Base-by-base conservation (phyloP, 2,113 vertebrate species). In the Ifrita kowaldi region DNA sequence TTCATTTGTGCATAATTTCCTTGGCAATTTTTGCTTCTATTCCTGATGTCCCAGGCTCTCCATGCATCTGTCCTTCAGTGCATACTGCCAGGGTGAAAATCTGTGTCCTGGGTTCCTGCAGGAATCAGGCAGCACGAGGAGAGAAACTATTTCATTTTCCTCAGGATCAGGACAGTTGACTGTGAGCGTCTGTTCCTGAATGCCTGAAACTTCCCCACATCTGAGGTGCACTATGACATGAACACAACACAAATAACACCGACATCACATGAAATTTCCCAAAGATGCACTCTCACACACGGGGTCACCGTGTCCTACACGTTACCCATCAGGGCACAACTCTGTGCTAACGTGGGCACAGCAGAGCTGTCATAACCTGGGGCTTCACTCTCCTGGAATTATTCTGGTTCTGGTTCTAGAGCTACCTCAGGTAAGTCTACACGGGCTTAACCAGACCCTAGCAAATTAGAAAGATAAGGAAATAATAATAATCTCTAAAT, bases 241-340 rank as follows among this genome's bases (percentile, higher is more conserved):
- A 67, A 50, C 5, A 10, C 11, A n/a, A 37, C n/a, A 63, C 5
- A 77, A 74, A 14, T n/a, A n/a, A 22, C 7, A 35, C 4, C 37
- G 32, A 4, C 9, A 27, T 15, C n/a, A 88, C 28, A 37, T 3
- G 21, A 53, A 67, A n/a, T 44, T 47, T 84, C 73, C 52, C 53
- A 56, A 44, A 60, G 33, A 22, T 13, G 4, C 27, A 6, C 28
- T 35, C 39, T 27, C 13, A 21, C 7, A 30, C 33, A 4, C 15
- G 37, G 33, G n/a, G 42, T 21, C 47, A 42, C 22, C 2, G 0
- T 0, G 2, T 19, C 41, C 65, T 14, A 32, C 27, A 33, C 27
- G 5, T 33, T 19, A 35, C 17, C 46, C 17, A 1, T 5, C 35
- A 18, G 3, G 10, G n/a, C 60, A 76, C 59, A 81, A 7, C 28